phyloP scores from a whole-genome alignment of 1,140 invertebrate genomes.

The Thaumatotibia leucotreta region DNA sequence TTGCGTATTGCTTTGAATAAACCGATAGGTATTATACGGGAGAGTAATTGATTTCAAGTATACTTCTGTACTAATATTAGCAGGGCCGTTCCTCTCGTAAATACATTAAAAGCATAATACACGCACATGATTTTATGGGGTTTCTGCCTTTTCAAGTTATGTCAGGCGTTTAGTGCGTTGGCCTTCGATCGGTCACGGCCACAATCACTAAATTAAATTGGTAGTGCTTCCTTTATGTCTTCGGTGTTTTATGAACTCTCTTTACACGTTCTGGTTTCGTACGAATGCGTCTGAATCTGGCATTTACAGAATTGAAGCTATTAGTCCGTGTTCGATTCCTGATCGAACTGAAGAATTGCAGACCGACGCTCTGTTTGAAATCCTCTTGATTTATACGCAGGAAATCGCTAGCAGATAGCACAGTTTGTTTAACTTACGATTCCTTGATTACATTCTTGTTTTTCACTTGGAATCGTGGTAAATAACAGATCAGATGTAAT shows the following conservation, averaged over 20 bases:
- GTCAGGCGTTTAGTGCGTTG: background rate
- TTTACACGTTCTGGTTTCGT: background rate
- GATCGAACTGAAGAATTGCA: background rate
- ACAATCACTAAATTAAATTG: background rate
- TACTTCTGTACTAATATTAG: background rate
- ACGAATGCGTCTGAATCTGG: background rate
- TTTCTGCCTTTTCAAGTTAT: conserved; percentile 7
- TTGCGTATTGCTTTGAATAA: background rate
- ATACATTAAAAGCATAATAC: background rate
- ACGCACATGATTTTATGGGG: background rate
- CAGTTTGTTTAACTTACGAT: background rate
- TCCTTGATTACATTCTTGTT: background rate
- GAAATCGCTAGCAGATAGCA: background rate
- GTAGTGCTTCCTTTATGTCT: conserved; percentile 4
- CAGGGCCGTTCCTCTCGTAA: background rate
- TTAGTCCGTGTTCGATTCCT: background rate
- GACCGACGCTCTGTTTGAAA: background rate
- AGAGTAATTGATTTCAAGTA: background rate
- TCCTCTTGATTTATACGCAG: conserved; percentile 4
- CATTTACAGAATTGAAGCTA: background rate
- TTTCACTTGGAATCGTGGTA: background rate
- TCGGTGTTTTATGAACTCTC: background rate
- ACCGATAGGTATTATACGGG: background rate
- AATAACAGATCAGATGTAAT: background rate
- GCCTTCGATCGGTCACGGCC: background rate